These are phyloP conservation scores for Spilosoma lubricipeda DNA, from an alignment of 2,888 invertebrate species.

Conservation along the genomic window DNA sequence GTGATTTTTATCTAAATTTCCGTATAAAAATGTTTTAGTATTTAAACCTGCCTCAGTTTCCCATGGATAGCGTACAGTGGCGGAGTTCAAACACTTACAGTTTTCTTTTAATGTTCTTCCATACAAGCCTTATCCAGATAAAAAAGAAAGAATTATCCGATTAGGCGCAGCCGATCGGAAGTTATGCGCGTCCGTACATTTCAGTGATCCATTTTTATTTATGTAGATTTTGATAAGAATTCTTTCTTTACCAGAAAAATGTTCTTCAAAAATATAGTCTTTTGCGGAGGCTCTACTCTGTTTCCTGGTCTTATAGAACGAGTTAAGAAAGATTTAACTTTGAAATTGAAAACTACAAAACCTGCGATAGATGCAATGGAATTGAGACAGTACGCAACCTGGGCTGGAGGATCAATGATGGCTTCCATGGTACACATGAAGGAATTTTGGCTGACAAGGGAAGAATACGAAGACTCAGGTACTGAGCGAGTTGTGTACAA, in stretches of 20 bases:
- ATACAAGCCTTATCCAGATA: no score
- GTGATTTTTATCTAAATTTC: no score
- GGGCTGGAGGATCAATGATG: slow-evolving; percentile 98
- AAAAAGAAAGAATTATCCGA: no score
- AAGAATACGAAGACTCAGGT: slow-evolving; percentile 97
- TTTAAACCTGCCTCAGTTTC: no score
- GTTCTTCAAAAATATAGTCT: slow-evolving; percentile 94
- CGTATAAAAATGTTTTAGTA: no score
- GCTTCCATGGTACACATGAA: slow-evolving; percentile 96
- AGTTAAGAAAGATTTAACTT: slow-evolving; percentile 94
- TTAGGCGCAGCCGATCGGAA: no score
- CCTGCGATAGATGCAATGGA: slow-evolving; percentile 91
- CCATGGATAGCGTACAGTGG: no score
- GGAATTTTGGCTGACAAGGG: slow-evolving; percentile 97
- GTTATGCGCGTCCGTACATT: no score
- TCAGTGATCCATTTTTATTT: no score
- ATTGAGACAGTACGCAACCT: slow-evolving; percentile 96
- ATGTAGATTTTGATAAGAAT: not conserved
- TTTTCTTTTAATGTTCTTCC: no score
- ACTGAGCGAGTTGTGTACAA: slow-evolving; percentile 96
- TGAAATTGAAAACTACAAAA: slow-evolving; percentile 84
- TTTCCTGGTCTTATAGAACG: slow-evolving; percentile 96
- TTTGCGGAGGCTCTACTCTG: slow-evolving; percentile 95
- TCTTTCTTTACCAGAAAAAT: slow-evolving; percentile 87
- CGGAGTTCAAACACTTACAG: no score